Percentiles rank a stretch among this genome's conserved stretches.
Evolutionary conservation across 2,797 vertebrate genomes (phyloP).

Genomic region (Hafferia zeledoni): DNA sequence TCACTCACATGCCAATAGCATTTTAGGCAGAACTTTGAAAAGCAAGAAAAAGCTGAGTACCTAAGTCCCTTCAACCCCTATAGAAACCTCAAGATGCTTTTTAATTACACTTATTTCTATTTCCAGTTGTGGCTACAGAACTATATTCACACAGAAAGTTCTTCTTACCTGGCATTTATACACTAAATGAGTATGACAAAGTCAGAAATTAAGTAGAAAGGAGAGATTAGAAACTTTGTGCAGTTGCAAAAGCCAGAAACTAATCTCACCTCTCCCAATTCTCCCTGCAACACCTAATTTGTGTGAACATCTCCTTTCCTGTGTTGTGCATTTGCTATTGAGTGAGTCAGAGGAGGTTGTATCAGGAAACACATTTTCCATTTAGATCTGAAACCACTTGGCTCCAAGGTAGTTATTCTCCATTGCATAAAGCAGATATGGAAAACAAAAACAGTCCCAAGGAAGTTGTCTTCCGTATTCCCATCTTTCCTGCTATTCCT

Average conservation of each 20-base stretch:
- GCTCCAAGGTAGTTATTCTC: neutral
- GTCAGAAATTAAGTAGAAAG: neutral
- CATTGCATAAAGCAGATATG: neutral
- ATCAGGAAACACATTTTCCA: conserved; percentile 7
- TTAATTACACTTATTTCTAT: neutral
- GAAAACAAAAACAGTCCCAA: neutral
- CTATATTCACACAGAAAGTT: neutral
- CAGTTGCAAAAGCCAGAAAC: conserved; percentile 12
- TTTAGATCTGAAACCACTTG: neutral
- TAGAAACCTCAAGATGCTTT: neutral
- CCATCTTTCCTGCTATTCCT: neutral
- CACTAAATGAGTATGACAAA: neutral
- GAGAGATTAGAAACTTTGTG: neutral
- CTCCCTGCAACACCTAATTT: neutral
- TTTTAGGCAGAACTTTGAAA: neutral
- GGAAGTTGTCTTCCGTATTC: neutral
- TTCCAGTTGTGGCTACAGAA: neutral
- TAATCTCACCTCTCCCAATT: neutral
- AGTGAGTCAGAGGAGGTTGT: neutral
- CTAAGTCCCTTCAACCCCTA: neutral
- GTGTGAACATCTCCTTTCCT: neutral
- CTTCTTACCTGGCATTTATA: neutral
- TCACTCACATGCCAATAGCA: neutral
- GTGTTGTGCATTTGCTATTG: neutral
- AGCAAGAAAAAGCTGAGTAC: neutral